A percentile compares a stretch with the other conserved stretches of the same genome.
phyloP scores from a whole-genome alignment of 1,140 invertebrate species.

The Trichonephila clavipes region DNA sequence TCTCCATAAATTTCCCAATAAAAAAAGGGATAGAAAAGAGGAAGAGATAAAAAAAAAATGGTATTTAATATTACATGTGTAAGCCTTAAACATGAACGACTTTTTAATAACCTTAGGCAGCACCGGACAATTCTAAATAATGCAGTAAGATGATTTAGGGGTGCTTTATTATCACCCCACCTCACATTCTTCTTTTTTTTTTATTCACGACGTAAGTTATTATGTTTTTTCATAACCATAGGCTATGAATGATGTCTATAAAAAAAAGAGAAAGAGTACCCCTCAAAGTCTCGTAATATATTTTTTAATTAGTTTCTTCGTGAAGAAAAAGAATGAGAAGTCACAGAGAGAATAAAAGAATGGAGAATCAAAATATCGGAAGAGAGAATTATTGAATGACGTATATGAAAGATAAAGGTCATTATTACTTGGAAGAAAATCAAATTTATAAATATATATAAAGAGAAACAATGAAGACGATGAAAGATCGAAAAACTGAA shows the following conservation, averaged over 20 bases:
- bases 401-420: too few relatives aligned
- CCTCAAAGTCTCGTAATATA: not conserved
- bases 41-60: not conserved
- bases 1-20: not conserved
- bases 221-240: not conserved
- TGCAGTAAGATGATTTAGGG: not conserved
- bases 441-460: too few relatives aligned
- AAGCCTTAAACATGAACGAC: not conserved
- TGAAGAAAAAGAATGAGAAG: not conserved
- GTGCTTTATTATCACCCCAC: not conserved
- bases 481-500: too few relatives aligned
- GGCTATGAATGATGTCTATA: not conserved
- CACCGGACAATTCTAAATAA: slow-evolving; percentile 3
- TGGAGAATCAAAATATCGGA: not conserved
- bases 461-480: too few relatives aligned
- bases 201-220: not conserved
- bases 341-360: not conserved
- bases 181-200: not conserved
- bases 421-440: too few relatives aligned
- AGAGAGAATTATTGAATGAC: not conserved
- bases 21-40: not conserved
- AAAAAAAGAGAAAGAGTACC: not conserved
- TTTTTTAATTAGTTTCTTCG: not conserved
- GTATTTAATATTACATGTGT: not conserved
- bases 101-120: slow-evolving; percentile 26